Evolutionary conservation across 2,888 invertebrate genomes (phyloP).

Genomic region (Eutolmus rufibarbis): DNA sequence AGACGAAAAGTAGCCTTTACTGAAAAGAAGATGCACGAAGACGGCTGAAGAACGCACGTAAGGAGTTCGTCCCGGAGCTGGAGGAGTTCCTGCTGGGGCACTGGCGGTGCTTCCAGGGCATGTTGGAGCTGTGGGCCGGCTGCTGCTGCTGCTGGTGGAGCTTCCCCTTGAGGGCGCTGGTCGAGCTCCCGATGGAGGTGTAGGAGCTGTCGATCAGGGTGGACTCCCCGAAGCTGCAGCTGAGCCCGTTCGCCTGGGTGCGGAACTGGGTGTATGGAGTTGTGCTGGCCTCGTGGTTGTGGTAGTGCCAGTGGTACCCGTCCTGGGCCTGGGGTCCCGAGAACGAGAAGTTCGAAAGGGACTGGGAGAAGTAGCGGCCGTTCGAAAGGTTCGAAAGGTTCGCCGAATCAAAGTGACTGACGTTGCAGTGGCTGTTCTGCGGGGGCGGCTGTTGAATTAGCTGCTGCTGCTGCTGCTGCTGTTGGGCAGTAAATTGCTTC

Average conservation of each 20-base stretch:
- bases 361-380: constrained; percentile 61
- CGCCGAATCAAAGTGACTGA: neutral
- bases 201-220: constrained; percentile 53
- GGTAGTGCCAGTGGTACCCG: constrained; percentile 46
- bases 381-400: constrained; percentile 36
- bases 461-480: constrained; percentile 14
- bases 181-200: constrained; percentile 55
- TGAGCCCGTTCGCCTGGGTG: constrained; percentile 48
- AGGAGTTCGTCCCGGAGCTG: constrained; percentile 62
- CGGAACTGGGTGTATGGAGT: constrained; percentile 59
- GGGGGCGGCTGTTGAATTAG: neutral
- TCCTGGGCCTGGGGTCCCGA: constrained; percentile 9
- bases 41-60: constrained; percentile 56
- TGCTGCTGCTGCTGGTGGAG: constrained; percentile 54
- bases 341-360: constrained; percentile 59
- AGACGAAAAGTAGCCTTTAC: neutral
- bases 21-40: neutral
- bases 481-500: constrained; percentile 56
- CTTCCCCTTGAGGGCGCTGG: constrained; percentile 59
- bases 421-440: constrained; percentile 51
- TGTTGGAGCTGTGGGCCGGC: constrained; percentile 45
- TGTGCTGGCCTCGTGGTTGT: constrained; percentile 48
- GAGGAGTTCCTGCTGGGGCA: constrained; percentile 62
- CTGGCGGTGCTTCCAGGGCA: constrained; percentile 63
- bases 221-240: constrained; percentile 50